Conservation (phyloP, 2,797 vertebrate species). For the Malurus splendens region DNA sequence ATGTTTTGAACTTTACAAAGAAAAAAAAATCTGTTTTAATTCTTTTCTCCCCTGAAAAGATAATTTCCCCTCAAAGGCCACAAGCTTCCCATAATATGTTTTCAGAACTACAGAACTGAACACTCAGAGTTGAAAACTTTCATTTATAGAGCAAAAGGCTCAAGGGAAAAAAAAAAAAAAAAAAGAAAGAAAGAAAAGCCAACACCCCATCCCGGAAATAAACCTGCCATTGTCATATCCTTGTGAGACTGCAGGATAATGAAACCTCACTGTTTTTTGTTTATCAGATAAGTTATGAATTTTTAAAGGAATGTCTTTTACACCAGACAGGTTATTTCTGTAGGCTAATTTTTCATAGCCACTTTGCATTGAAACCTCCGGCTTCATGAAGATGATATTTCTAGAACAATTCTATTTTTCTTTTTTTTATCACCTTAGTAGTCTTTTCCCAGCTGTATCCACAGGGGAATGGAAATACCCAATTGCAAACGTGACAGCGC, state of each 20-base stretch:
- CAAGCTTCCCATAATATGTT: not conserved
- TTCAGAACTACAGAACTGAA: not conserved
- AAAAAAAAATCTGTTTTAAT: not conserved
- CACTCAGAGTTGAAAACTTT: not conserved
- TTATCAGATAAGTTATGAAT: not conserved
- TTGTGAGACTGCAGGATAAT: not conserved
- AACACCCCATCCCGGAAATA: not conserved
- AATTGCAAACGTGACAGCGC: constrained; percentile 65
- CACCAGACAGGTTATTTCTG: constrained; percentile 26
- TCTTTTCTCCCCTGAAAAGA: not conserved
- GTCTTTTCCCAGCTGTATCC: constrained; percentile 66
- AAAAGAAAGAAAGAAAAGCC: not conserved
- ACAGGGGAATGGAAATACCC: constrained; percentile 62
- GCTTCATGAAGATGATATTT: constrained; percentile 45
- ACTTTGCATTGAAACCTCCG: not conserved
- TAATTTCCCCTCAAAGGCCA: not conserved
- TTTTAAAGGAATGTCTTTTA: constrained; percentile 34
- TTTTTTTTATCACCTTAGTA: constrained; percentile 64
- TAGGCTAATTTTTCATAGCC: constrained; percentile 42
- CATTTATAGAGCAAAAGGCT: not conserved
- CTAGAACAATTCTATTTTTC: constrained; percentile 57
- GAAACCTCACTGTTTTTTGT: not conserved
- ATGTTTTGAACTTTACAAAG: constrained; percentile 11
- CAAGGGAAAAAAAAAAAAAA: not conserved
- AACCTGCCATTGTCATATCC: not conserved